phyloP scores from a whole-genome alignment of 2,888 invertebrate species.

The Cheilosia grossa region DNA sequence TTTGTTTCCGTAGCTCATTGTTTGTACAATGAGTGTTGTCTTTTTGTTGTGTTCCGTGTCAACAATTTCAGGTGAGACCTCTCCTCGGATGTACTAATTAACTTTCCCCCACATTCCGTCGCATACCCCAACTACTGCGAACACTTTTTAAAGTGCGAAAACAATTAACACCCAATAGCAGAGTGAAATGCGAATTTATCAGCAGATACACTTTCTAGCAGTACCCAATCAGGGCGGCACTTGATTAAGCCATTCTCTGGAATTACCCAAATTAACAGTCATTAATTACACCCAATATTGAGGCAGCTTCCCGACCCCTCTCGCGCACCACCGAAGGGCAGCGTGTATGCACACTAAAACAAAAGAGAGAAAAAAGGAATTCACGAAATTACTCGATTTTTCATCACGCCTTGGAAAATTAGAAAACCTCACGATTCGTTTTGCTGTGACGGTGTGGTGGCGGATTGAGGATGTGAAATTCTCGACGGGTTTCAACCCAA shows the following conservation, averaged over 20 bases:
- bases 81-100: constrained; percentile 41
- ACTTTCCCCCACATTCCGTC: constrained; percentile 30
- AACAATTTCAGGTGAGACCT: constrained; percentile 28
- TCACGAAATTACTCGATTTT: constrained; percentile 70
- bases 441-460: background rate
- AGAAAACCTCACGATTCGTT: constrained; percentile 65
- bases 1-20: constrained; percentile 65
- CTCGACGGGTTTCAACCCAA: constrained; percentile 18
- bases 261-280: constrained; percentile 72
- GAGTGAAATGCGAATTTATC: constrained; percentile 56
- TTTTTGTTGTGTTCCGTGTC: constrained; percentile 61
- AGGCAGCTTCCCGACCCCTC: constrained; percentile 13
- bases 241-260: constrained; percentile 71
- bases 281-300: constrained; percentile 70
- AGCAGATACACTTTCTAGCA: constrained; percentile 13
- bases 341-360: constrained; percentile 26
- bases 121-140: background rate
- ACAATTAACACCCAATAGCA: constrained; percentile 55
- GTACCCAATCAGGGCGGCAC: constrained; percentile 24
- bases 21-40: constrained; percentile 33
- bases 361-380: constrained; percentile 41
- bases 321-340: background rate
- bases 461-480: background rate
- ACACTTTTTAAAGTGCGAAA: constrained; percentile 50
- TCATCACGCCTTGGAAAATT: constrained; percentile 69